phyloP scores from a whole-genome alignment of 2,797 vertebrate genomes.

The Stomatorhinus walkeri region DNA sequence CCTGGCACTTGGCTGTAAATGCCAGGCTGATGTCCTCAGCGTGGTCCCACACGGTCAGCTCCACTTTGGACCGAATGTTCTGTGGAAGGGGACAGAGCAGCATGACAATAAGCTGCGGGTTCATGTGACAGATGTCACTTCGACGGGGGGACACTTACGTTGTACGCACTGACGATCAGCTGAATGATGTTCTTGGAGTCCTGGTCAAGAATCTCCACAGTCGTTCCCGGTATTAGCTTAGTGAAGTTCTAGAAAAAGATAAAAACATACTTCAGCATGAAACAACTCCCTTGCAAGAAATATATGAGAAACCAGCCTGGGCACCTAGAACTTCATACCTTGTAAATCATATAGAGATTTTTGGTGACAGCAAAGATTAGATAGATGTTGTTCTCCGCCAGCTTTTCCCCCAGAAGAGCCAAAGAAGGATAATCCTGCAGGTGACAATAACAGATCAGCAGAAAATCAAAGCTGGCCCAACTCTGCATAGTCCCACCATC shows the following conservation, averaged over 20 bases:
- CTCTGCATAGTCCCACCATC: neutral
- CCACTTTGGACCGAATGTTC: conserved; percentile 96
- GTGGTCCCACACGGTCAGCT: conserved; percentile 86
- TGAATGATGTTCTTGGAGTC: conserved; percentile 98
- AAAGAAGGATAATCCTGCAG: conserved; percentile 90
- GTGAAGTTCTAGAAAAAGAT: conserved; percentile 75
- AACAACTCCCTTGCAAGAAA: neutral
- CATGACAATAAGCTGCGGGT: neutral
- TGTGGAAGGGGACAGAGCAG: conserved; percentile 42
- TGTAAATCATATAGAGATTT: conserved; percentile 84
- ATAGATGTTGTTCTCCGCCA: conserved; percentile 93
- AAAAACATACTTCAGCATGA: neutral
- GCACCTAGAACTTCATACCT: conserved; percentile 57
- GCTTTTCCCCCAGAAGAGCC: conserved; percentile 88
- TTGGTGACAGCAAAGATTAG: conserved; percentile 94
- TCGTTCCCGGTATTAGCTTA: conserved; percentile 87
- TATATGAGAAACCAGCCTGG: neutral
- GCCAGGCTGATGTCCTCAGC: conserved; percentile 84
- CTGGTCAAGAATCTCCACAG: conserved; percentile 88
- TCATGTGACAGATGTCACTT: neutral
- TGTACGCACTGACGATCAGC: conserved; percentile 87
- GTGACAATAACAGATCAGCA: conserved; percentile 10
- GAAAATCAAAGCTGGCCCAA: neutral
- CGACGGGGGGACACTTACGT: conserved; percentile 62
- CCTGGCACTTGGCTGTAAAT: conserved; percentile 91